Percentiles rank a stretch among this genome's conserved stretches.
These are phyloP conservation scores for Vipera ursinii DNA, from an alignment of 2,797 vertebrate genomes.

Conservation along the genomic window DNA sequence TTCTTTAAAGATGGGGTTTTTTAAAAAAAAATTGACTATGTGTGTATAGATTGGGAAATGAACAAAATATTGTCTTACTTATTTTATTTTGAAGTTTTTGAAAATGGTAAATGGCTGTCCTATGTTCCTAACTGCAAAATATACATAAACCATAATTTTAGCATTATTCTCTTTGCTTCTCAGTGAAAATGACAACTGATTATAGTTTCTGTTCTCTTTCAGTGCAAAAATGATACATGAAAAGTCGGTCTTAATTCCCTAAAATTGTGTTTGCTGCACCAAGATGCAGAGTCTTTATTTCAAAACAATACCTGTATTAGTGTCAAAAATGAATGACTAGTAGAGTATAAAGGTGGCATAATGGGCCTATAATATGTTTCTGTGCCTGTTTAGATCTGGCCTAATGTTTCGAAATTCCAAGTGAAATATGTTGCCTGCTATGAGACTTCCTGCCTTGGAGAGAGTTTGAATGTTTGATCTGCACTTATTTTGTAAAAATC, in stretches of 20 bases:
- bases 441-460: neutral
- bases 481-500: neutral
- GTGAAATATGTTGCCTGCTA: neutral
- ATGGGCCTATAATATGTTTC: neutral
- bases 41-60: neutral
- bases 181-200: neutral
- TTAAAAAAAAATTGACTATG: neutral
- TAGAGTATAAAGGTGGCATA: neutral
- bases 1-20: neutral
- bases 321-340: neutral
- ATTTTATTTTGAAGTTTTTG: neutral
- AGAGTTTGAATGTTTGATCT: neutral
- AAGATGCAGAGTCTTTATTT: neutral
- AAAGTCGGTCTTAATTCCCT: neutral
- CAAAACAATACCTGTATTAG: neutral
- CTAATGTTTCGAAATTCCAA: fast-evolving
- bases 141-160: neutral
- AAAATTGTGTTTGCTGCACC: neutral
- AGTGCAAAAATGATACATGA: neutral
- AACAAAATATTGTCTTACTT: neutral
- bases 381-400: neutral
- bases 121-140: neutral
- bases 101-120: neutral
- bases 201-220: neutral
- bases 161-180: neutral